A percentile compares a stretch with the other conserved stretches of the same genome.
phyloP scores from a whole-genome alignment of 2,888 invertebrate species.

The Melipona beecheii region DNA sequence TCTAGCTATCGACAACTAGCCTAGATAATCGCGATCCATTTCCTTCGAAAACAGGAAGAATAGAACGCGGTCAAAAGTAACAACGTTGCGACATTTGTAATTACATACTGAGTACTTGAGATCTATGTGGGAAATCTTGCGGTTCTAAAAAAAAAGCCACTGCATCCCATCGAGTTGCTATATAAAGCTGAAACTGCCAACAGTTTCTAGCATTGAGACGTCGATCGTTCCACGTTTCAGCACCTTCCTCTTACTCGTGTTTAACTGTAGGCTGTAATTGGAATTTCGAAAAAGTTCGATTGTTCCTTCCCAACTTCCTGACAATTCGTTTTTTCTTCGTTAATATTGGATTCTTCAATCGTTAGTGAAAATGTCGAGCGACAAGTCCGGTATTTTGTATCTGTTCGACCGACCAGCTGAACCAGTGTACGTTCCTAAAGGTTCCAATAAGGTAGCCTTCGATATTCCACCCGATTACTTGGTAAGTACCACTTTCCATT shows the following conservation, averaged over 20 bases:
- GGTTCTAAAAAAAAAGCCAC: constrained; percentile 47
- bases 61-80: constrained; percentile 18
- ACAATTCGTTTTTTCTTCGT: background rate
- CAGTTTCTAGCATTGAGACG: background rate
- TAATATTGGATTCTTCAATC: background rate
- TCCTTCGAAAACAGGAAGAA: constrained; percentile 64
- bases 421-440: constrained; percentile 91
- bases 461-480: constrained; percentile 88
- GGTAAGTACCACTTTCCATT: constrained; percentile 84
- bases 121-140: constrained; percentile 52
- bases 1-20: background rate
- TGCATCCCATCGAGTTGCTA: constrained; percentile 39
- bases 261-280: background rate
- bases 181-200: constrained; percentile 42
- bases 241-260: background rate
- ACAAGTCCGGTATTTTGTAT: constrained; percentile 74
- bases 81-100: background rate
- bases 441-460: constrained; percentile 87
- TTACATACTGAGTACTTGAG: background rate
- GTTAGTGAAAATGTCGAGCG: constrained; percentile 37
- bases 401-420: constrained; percentile 91
- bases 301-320: background rate
- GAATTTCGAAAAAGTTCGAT: background rate
- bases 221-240: background rate
- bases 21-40: constrained; percentile 8